Percentiles rank a stretch among this genome's conserved stretches.
Evolutionary conservation across 53 echinoderm and acorn worm genomes (phyloP).

Genomic region (Paracentrotus lividus): DNA sequence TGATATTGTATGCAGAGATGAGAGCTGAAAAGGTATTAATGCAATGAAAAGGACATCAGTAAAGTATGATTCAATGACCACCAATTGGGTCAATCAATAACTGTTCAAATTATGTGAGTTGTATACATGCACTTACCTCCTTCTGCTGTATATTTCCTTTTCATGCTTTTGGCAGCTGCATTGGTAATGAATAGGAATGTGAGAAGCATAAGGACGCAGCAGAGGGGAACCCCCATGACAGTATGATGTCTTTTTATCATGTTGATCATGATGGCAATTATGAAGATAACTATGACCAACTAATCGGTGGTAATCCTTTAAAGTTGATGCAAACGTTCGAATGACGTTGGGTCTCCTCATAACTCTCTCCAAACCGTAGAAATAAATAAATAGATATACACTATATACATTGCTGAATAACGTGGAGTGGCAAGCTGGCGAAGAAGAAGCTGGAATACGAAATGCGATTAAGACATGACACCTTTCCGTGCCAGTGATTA

Average conservation of each 20-base stretch:
- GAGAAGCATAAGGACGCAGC: slow-evolving; percentile 41
- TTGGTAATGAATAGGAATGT: slow-evolving; percentile 33
- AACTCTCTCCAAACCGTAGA: neutral
- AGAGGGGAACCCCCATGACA: neutral
- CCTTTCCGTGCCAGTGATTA: slow-evolving; percentile 17
- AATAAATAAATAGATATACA: slow-evolving; percentile 64
- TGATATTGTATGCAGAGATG: neutral
- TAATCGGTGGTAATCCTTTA: slow-evolving; percentile 36
- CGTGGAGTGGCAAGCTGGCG: slow-evolving; percentile 31
- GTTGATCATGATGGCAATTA: slow-evolving; percentile 46
- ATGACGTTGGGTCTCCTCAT: slow-evolving; percentile 16
- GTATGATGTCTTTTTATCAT: slow-evolving; percentile 11
- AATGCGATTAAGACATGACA: slow-evolving; percentile 51
- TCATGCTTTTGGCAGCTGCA: slow-evolving; percentile 47
- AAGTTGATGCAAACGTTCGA: neutral
- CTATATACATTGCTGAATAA: slow-evolving; percentile 55
- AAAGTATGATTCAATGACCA: too few species aligned
- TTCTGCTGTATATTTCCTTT: slow-evolving; percentile 16
- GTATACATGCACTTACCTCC: slow-evolving; percentile 4
- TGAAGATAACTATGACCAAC: slow-evolving; percentile 34
- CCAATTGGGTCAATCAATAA: too few species aligned
- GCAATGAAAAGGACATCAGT: neutral
- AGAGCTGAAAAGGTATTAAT: neutral
- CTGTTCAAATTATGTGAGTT: too few species aligned
- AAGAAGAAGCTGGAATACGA: neutral